Base-by-base conservation (phyloP, 2,888 invertebrate genomes). In the Scaptomyza cyrtandrae region DNA sequence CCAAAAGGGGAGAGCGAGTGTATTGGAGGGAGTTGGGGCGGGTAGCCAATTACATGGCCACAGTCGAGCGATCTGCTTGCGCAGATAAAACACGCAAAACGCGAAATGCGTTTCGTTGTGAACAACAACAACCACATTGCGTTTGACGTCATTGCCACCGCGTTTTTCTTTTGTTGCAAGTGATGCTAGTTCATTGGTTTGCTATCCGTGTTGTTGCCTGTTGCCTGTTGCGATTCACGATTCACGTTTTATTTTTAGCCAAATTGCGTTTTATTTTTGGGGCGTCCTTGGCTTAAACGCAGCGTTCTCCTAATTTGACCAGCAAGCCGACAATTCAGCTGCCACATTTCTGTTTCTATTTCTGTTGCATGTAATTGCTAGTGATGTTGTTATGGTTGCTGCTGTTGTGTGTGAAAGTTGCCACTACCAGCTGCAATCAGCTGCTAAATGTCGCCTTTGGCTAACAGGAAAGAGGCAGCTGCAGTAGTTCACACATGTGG, bases 221-320 rank as follows among this genome's bases (percentile, higher is more conserved):
- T 24, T 24, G 24, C 24, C 33, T 31, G 31, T 6, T 31, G 27
- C 19, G 19, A 19, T 19, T 24, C 46, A 82, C 86, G 77, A 82
- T 63, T 46, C 33, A 6, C 54, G 41, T 54, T 79, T 85, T 81
- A 85, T 81, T 81, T 81, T 82, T 81, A 81, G 81, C 46, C 59
- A 37, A 62, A 76, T 70, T 53, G 59, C 69, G 71, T 41, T 82
- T 85, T 81, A 81, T 81, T 82, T 86, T 77, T 82, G 86, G 77
- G 56, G 58, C 75, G 79, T 80, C 79, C 79, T 79, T 79, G 79
- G 63, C 57, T 33, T 33, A 63, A 52, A 24, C 16, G 39, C 73
- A 56, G 31, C 44, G 14, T 50, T 39, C 55, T 69, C 75, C 79
- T 71, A 78, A 85, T 81, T 85, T 77, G 62, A 55, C 50, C 49